Evolutionary conservation across 2,113 vertebrate species (phyloP).

Genomic region (Zingel zingel): DNA sequence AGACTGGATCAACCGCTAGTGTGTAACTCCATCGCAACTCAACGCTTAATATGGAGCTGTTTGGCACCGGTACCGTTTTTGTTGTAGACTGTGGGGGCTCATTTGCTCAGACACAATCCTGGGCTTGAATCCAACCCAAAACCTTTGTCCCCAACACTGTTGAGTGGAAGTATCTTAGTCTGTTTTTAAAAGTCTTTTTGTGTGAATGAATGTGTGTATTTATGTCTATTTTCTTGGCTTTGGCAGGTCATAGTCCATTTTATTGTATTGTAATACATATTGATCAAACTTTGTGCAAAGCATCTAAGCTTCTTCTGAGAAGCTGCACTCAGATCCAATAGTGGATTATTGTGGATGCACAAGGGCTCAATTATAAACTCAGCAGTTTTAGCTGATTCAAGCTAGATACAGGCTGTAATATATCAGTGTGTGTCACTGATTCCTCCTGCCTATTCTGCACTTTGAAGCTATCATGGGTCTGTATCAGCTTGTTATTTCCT

Average conservation of each 20-base stretch:
- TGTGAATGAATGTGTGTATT: not conserved
- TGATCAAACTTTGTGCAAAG: not conserved
- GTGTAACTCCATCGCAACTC: not conserved
- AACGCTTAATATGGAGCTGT: not conserved
- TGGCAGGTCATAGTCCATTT: not conserved
- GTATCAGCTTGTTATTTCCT: conserved; percentile 41
- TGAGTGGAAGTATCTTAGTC: not conserved
- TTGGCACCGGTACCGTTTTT: conserved; percentile 8
- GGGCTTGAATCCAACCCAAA: conserved; percentile 23
- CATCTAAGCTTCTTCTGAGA: not conserved
- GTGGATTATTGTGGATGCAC: not conserved
- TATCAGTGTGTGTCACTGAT: conserved; percentile 20
- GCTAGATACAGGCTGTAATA: conserved; percentile 13
- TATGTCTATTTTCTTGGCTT: not conserved
- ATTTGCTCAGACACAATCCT: conserved; percentile 6
- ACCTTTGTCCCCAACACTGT: not conserved
- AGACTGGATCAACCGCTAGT: not conserved
- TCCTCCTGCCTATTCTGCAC: conserved; percentile 27
- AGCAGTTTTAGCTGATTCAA: conserved; percentile 33
- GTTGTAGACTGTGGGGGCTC: conserved; percentile 16
- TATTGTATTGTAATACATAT: not conserved
- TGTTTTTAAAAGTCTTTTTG: not conserved
- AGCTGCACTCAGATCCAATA: not conserved
- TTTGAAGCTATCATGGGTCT: conserved; percentile 21
- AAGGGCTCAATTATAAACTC: conserved; percentile 1